phyloP scores from a whole-genome alignment of 2,888 invertebrate species.

The Zaprionus obscuricornis region DNA sequence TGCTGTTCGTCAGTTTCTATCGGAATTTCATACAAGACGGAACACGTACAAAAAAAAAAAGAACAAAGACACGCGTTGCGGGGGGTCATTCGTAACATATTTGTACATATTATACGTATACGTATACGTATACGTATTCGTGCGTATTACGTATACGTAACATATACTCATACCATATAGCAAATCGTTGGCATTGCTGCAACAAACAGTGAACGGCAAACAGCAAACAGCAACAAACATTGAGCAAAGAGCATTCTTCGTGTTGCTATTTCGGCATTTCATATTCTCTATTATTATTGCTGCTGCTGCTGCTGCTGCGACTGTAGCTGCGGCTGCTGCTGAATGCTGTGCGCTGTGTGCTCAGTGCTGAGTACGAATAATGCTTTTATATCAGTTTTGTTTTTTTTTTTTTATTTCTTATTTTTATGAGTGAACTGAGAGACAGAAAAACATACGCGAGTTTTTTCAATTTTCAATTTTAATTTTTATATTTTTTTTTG shows the following conservation, averaged over 20 bases:
- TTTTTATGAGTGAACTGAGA: constrained; percentile 29
- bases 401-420: not conserved
- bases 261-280: constrained; percentile 22
- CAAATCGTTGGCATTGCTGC: constrained; percentile 15
- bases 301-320: no score
- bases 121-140: constrained; percentile 1
- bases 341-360: constrained; percentile 1
- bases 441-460: not conserved
- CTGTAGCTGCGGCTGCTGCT: no score
- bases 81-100: constrained; percentile 12
- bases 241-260: no score
- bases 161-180: no score
- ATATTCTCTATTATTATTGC: not conserved
- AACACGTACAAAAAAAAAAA: constrained; percentile 6
- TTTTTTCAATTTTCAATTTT: not conserved
- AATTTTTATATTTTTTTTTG: not conserved
- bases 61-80: no score
- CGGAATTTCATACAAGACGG: constrained; percentile 31
- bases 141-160: constrained; percentile 23
- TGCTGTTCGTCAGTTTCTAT: constrained; percentile 36
- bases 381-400: not conserved
- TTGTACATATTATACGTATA: not conserved
- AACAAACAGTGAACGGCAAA: no score
- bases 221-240: no score
- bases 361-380: not conserved